A percentile compares a stretch with the other conserved stretches of the same genome.
Conservation (phyloP, 1,140 invertebrate genomes). For the Tetranychus cinnabarinus region DNA sequence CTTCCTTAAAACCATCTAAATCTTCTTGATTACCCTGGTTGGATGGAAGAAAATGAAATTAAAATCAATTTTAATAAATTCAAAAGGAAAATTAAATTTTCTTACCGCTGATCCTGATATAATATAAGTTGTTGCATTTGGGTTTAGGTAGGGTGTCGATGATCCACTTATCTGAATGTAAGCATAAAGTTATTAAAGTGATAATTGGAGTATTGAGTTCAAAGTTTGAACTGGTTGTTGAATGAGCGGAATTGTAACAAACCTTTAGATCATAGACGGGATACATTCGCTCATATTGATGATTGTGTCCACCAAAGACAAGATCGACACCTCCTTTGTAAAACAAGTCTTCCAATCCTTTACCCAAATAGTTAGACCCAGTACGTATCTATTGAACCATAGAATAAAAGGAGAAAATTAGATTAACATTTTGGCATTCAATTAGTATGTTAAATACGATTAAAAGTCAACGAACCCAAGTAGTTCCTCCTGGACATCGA, state of each 20-base stretch:
- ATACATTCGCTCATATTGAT: slow-evolving; percentile 78
- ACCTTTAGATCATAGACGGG: slow-evolving; percentile 67
- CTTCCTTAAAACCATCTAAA: background rate
- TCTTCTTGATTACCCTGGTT: background rate
- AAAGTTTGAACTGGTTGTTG: slow-evolving; percentile 13
- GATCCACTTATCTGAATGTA: background rate
- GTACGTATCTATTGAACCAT: slow-evolving; percentile 17
- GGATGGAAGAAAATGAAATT: background rate
- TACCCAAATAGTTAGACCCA: background rate
- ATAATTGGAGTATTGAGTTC: too few relatives aligned
- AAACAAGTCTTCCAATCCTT: slow-evolving; percentile 55
- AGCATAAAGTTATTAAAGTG: too few relatives aligned
- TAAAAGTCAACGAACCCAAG: background rate
- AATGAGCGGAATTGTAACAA: background rate
- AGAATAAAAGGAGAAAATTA: slow-evolving; percentile 52
- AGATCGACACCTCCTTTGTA: slow-evolving; percentile 70
- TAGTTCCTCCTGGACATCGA: slow-evolving; percentile 1
- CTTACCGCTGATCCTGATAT: slow-evolving; percentile 36
- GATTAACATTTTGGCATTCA: slow-evolving; percentile 42
- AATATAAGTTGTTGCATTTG: slow-evolving; percentile 67
- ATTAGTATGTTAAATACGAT: background rate
- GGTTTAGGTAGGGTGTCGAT: slow-evolving; percentile 48
- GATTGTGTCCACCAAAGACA: slow-evolving; percentile 80
- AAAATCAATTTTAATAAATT: background rate
- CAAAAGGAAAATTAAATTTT: background rate